Conservation (phyloP, 2,113 vertebrate genomes). For the Cygnus atratus region DNA sequence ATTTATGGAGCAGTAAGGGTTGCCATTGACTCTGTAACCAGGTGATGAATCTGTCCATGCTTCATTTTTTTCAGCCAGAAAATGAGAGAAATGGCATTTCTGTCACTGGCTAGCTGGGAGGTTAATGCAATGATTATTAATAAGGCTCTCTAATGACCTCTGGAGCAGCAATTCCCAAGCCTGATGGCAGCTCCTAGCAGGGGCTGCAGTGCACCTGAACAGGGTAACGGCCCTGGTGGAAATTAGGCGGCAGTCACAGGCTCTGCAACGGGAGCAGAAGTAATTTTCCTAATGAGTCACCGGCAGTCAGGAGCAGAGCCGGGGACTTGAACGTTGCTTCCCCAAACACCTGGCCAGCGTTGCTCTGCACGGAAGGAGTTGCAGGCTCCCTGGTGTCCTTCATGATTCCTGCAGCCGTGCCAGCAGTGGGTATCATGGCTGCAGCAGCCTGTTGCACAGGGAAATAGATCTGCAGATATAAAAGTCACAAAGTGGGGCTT, state of each 20-base stretch:
- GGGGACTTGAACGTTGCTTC: not conserved
- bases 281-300: slow-evolving; percentile 32
- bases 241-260: not conserved
- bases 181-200: not conserved
- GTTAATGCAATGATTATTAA: slow-evolving; percentile 40
- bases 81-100: slow-evolving; percentile 23
- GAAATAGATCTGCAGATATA: not conserved
- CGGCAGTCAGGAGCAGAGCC: not conserved
- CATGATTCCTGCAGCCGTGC: not conserved
- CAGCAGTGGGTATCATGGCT: not conserved
- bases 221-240: not conserved
- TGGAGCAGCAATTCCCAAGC: slow-evolving; percentile 2
- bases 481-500: not conserved
- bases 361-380: not conserved
- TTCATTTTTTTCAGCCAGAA: slow-evolving; percentile 39
- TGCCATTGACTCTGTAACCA: slow-evolving; percentile 37
- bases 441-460: not conserved
- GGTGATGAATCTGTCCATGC: slow-evolving; percentile 25
- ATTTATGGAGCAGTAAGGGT: slow-evolving; percentile 47
- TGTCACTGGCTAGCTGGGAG: slow-evolving; percentile 13
- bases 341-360: not conserved
- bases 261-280: not conserved
- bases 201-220: not conserved
- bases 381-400: not conserved
- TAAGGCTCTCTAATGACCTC: slow-evolving; percentile 37